Evolutionary conservation across 2,888 invertebrate genomes (phyloP).

Genomic region (Ceramica pisi): DNA sequence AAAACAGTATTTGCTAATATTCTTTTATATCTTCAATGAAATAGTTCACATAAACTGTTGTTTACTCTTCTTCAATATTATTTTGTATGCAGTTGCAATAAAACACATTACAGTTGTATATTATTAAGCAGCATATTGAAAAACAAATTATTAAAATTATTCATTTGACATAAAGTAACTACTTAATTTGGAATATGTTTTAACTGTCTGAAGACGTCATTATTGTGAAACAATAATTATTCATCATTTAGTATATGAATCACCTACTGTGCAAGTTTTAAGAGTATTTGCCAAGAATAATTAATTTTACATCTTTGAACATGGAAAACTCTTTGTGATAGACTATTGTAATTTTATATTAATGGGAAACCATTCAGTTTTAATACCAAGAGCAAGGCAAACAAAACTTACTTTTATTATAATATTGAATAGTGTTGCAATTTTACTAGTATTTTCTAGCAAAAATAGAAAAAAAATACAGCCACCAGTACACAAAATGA

Average conservation of each 20-base stretch:
- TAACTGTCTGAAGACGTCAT: neutral
- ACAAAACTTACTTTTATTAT: neutral
- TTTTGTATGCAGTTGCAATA: constrained; percentile 7
- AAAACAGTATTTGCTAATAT: constrained; percentile 7
- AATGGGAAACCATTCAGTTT: neutral
- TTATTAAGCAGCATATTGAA: neutral
- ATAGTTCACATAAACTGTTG: neutral
- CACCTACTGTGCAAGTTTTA: neutral
- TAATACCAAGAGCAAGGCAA: neutral
- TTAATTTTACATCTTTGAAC: neutral
- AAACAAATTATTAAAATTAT: constrained; percentile 1
- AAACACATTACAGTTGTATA: constrained; percentile 15
- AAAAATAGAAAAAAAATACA: neutral
- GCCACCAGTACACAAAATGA: neutral
- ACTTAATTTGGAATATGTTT: neutral
- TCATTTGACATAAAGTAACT: neutral
- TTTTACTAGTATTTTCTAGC: constrained; percentile 3
- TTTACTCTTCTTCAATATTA: neutral
- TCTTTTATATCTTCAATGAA: neutral
- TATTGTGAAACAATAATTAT: neutral
- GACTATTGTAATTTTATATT: neutral
- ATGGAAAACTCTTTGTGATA: too few relatives aligned
- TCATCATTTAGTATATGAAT: neutral
- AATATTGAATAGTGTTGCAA: neutral
- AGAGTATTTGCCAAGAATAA: neutral